A percentile compares a stretch with the other conserved stretches of the same genome.
Evolutionary conservation across 2,113 vertebrate species (phyloP).

Genomic region (Excalfactoria chinensis): DNA sequence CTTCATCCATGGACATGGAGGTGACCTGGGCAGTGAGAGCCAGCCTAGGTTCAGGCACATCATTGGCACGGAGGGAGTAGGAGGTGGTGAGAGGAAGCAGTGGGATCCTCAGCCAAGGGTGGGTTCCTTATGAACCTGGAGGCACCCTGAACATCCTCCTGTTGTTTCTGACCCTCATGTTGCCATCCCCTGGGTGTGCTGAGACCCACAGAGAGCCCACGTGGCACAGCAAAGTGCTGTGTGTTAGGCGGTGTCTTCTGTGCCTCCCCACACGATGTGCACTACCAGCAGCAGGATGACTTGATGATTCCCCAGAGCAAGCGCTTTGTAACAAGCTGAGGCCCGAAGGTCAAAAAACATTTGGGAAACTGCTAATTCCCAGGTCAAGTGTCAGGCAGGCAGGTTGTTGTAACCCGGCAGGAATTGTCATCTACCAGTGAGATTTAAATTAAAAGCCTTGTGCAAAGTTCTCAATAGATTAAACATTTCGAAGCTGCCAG

Average conservation of each 20-base stretch:
- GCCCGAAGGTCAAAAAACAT: background rate
- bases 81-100: background rate
- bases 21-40: background rate
- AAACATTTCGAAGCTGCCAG: background rate
- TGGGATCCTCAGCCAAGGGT: slow-evolving; percentile 23
- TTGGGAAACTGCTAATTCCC: background rate
- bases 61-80: background rate
- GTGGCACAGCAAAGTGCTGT: background rate
- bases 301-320: background rate
- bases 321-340: background rate
- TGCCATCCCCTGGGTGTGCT: background rate
- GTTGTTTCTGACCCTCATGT: background rate
- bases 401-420: background rate
- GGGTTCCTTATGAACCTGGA: background rate
- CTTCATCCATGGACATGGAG: fast-evolving
- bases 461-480: background rate
- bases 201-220: background rate
- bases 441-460: background rate
- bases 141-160: background rate
- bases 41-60: fast-evolving
- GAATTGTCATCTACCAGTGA: background rate
- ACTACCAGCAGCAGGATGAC: background rate
- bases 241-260: background rate
- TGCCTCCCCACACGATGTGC: background rate
- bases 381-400: background rate